Evolutionary conservation across 2,888 invertebrate species (phyloP), one percentile per base, ranked within the genome.

Genomic region (Mesochorus sp.): DNA sequence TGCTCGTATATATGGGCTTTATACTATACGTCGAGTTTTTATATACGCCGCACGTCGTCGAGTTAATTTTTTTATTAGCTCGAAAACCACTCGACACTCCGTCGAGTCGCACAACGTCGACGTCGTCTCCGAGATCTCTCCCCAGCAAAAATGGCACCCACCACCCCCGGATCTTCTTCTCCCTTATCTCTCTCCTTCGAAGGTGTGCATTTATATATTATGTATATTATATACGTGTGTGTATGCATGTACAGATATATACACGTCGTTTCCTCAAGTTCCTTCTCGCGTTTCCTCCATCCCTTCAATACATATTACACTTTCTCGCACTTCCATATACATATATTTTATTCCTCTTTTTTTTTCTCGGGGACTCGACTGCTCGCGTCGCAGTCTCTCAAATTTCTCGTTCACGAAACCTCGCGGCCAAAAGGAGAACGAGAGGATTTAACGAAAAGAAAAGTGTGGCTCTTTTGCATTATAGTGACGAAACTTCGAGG

Each of bases 41-140:
- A 85, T 75, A 85, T 87, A 82, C 61, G 76, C 82, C 80, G 79
- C 84, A 81, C 66, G 70, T 59, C 39, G 67, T 62, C 71, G 70
- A 83, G 85, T 86, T 88, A 88, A 89, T 88, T 88, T 89, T 88
- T 88, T 89, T 88, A 89, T 88, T 89, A 88, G 87, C 88, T 87
- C 79, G 83, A 87, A 88, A 87, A 87, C 85, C 88, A 88, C 89
- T 89, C 84, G 86, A 88, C 87, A 82, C 85, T 70, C 62, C 26
- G 24, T 31, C 39, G 31, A 62, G 71, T 62, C 61, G n/a, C n/a
- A n/a, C n/a, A 59, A 61, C 84, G 83, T 82, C 83, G 84, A 79
- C 83, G 82, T 62, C 75, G 51, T 67, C 61, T 82, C 78, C 81
- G 77, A 80, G 81, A 76, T 82, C 49, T 83, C 80, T 79, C 83